Conservation (phyloP, 2,113 vertebrate genomes). For the Lampris incognitus region DNA sequence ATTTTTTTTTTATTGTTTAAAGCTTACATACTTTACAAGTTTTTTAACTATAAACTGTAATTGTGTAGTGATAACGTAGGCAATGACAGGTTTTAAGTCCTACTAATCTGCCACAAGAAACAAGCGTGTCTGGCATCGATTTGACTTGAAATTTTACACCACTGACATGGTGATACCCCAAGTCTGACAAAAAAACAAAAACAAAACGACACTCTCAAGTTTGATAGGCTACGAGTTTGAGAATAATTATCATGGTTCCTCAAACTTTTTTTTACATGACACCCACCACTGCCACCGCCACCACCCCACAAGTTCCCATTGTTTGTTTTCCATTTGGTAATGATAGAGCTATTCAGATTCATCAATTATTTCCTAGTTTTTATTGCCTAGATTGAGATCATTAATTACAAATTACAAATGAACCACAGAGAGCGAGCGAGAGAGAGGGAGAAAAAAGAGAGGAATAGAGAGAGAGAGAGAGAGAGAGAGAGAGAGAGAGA, state of each 20-base stretch:
- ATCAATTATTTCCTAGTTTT: constrained; percentile 60
- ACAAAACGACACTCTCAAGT: no score
- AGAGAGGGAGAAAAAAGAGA: not conserved
- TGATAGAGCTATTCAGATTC: constrained; percentile 24
- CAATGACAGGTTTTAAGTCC: no score
- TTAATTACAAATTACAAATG: constrained; percentile 49
- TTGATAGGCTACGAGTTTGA: not conserved
- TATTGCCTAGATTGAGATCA: constrained; percentile 43
- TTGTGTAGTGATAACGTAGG: no score
- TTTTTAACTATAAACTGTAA: no score
- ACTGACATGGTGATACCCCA: no score
- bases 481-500: constrained; percentile 4
- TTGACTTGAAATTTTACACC: no score
- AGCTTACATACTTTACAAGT: no score
- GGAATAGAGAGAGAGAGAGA: not conserved
- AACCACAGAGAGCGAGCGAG: not conserved
- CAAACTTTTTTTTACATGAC: not conserved
- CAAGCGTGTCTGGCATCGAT: no score
- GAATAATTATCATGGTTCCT: constrained; percentile 1
- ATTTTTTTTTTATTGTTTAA: no score
- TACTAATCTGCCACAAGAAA: no score
- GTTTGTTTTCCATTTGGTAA: constrained; percentile 19
- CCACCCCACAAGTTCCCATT: not conserved
- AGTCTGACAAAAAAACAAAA: no score
- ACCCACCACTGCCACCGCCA: not conserved